Evolutionary conservation across 2,888 invertebrate species (phyloP).

Genomic region (Galerucella nymphaeae): DNA sequence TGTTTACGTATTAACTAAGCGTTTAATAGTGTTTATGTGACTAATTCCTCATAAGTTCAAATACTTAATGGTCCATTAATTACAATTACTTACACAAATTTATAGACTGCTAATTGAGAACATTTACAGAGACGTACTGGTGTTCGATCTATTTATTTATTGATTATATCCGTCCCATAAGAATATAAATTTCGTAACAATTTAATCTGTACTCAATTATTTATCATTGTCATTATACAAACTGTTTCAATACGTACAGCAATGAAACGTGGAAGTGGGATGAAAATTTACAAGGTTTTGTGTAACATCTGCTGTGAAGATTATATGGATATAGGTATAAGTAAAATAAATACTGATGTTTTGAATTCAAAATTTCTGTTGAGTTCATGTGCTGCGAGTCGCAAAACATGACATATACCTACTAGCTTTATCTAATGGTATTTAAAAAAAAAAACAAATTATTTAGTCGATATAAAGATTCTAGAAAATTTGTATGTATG

Average conservation of each 20-base stretch:
- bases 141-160: background rate
- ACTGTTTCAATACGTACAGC: background rate
- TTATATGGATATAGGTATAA: background rate
- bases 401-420: too few species aligned
- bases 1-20: background rate
- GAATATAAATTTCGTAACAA: background rate
- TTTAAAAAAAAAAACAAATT: too few species aligned
- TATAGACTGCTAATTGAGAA: background rate
- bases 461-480: too few species aligned
- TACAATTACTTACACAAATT: background rate
- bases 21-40: background rate
- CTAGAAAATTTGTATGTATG: too few species aligned
- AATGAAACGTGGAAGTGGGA: slow-evolving; percentile 15
- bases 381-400: too few species aligned
- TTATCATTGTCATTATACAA: background rate
- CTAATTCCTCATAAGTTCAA: background rate
- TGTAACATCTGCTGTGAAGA: background rate
- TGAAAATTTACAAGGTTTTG: background rate
- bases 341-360: background rate
- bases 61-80: background rate
- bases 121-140: background rate
- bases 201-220: slow-evolving; percentile 6
- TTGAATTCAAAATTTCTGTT: too few species aligned
- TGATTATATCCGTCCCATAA: background rate
- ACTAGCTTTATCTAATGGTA: too few species aligned